These are phyloP conservation scores for Diploscapter pachys DNA, from an alignment of 1,140 invertebrate species.

Conservation along the genomic window DNA sequence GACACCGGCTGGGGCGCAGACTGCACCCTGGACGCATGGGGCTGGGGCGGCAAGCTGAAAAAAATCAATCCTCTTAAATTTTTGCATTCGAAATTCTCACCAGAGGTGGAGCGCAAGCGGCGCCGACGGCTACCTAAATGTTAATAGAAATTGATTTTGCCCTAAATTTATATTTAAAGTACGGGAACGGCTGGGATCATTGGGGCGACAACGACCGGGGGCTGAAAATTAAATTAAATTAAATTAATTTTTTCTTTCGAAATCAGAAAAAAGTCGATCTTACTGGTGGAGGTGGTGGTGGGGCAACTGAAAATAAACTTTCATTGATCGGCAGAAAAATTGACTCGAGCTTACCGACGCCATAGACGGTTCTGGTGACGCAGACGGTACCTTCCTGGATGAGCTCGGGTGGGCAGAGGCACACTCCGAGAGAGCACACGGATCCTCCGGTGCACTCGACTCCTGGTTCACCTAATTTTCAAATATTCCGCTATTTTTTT, in stretches of 20 bases:
- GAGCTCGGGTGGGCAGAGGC: slow-evolving; percentile 49
- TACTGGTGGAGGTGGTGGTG: slow-evolving; percentile 16
- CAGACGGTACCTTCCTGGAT: slow-evolving; percentile 52
- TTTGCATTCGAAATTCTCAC: neutral
- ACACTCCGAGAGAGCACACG: slow-evolving; percentile 50
- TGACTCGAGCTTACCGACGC: slow-evolving; percentile 31
- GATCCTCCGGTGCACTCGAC: slow-evolving; percentile 53
- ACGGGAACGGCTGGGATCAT: slow-evolving; percentile 23
- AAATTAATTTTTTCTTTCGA: neutral
- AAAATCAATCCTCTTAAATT: too few species aligned
- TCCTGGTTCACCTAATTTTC: slow-evolving; percentile 40
- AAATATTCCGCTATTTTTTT: too few species aligned
- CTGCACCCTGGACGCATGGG: slow-evolving; percentile 39
- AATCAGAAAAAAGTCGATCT: slow-evolving; percentile 1
- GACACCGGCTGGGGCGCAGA: slow-evolving; percentile 37
- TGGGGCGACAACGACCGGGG: slow-evolving; percentile 34
- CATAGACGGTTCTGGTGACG: slow-evolving; percentile 48
- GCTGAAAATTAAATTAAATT: neutral
- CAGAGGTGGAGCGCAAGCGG: slow-evolving; percentile 32
- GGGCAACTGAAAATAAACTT: slow-evolving; percentile 8
- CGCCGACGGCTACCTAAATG: slow-evolving; percentile 35
- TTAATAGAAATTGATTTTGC: neutral
- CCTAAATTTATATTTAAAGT: neutral
- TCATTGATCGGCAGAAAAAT: slow-evolving; percentile 22
- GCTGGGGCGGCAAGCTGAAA: slow-evolving; percentile 20